A percentile compares a stretch with the other conserved stretches of the same genome.
These are phyloP conservation scores for Benitochromis conjunctus DNA, from an alignment of 2,113 vertebrate genomes.

Conservation along the genomic window DNA sequence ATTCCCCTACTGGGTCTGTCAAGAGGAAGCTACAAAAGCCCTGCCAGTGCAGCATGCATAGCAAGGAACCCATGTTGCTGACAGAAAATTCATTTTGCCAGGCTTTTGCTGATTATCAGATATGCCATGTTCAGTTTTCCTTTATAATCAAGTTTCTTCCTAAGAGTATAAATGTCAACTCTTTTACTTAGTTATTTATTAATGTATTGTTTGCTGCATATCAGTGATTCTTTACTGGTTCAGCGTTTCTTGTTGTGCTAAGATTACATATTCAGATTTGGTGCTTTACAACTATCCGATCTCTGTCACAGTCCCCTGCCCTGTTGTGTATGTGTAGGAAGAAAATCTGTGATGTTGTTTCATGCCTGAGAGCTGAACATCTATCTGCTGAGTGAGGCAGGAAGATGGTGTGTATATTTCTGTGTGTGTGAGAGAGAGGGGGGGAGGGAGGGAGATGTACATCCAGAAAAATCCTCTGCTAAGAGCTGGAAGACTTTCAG, in stretches of 20 bases:
- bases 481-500: background rate
- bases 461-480: constrained; percentile 26
- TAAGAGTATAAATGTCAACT: background rate
- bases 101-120: background rate
- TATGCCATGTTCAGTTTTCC: background rate
- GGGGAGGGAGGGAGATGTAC: background rate
- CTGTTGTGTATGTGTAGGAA: background rate
- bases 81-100: background rate
- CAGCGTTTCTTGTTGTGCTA: background rate
- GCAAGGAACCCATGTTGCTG: background rate
- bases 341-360: background rate
- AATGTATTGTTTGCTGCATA: background rate
- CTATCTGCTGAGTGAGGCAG: constrained; percentile 29
- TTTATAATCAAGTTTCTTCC: background rate
- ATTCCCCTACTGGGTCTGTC: constrained; percentile 33
- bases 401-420: background rate
- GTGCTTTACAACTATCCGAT: background rate
- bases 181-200: background rate
- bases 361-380: background rate
- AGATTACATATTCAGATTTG: background rate
- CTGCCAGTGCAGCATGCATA: background rate
- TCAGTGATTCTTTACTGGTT: background rate
- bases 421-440: background rate
- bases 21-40: background rate
- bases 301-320: background rate